These are phyloP conservation scores for Sebastes flavidus DNA, from an alignment of 2,797 vertebrate genomes.

Conservation along the genomic window DNA sequence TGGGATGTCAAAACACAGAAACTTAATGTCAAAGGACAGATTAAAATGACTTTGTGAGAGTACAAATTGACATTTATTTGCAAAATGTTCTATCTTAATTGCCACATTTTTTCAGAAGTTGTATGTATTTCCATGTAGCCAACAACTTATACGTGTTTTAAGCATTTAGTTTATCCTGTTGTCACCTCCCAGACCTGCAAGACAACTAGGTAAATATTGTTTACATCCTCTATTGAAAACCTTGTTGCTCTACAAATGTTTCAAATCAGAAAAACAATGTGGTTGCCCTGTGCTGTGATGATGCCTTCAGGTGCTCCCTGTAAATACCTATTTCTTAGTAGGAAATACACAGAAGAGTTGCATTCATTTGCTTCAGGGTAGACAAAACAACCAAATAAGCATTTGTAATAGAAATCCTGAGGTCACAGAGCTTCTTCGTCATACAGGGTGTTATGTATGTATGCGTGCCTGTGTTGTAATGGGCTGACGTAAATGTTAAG, in stretches of 20 bases:
- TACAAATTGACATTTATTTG: not conserved
- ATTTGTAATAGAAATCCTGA: not conserved
- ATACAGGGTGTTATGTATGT: no score
- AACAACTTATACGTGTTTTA: not conserved
- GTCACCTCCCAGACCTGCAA: not conserved
- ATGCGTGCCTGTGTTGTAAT: not conserved
- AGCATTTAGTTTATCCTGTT: not conserved
- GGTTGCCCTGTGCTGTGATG: not conserved
- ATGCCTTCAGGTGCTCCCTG: slow-evolving; percentile 3
- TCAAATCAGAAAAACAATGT: not conserved
- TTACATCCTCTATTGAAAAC: not conserved
- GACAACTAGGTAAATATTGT: not conserved
- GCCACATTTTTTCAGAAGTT: not conserved
- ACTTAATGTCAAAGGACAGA: not conserved
- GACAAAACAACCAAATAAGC: not conserved
- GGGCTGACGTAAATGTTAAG: not conserved
- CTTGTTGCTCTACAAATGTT: not conserved
- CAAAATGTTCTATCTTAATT: not conserved
- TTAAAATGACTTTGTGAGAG: not conserved
- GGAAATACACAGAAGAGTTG: not conserved
- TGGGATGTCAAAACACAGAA: not conserved
- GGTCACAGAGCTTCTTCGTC: not conserved
- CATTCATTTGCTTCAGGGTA: not conserved
- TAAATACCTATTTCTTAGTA: not conserved
- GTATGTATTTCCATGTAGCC: not conserved